A percentile compares a stretch with the other conserved stretches of the same genome.
Conservation (phyloP, 2,113 vertebrate species). For the Muntiacus muntjak region DNA sequence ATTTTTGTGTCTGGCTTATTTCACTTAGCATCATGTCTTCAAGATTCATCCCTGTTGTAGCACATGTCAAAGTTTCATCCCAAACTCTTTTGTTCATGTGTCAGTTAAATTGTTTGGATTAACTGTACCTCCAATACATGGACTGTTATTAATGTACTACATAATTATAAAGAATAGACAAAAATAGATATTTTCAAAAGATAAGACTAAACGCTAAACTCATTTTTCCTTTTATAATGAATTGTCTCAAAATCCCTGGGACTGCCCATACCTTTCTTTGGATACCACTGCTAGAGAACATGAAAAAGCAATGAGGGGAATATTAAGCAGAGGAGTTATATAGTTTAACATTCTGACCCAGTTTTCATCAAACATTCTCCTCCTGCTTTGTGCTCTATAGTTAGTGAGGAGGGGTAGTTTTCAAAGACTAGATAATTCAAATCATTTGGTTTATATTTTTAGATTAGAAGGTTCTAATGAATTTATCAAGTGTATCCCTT, state of each 20-base stretch:
- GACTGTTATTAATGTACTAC: background rate
- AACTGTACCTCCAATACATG: background rate
- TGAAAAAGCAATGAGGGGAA: background rate
- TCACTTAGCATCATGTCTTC: background rate
- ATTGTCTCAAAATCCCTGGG: background rate
- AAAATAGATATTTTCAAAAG: background rate
- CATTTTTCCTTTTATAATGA: background rate
- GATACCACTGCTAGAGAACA: background rate
- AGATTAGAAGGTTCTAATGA: background rate
- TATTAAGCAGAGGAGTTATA: background rate
- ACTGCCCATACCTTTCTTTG: background rate
- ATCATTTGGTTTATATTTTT: background rate
- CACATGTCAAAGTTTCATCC: background rate
- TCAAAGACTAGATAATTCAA: background rate
- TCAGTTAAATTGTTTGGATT: background rate
- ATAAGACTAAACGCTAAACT: background rate
- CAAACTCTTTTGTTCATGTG: background rate
- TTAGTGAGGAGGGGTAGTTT: background rate
- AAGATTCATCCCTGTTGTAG: background rate
- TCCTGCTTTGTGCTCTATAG: background rate
- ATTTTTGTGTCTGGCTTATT: background rate
- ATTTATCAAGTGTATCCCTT: background rate
- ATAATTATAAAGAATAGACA: background rate
- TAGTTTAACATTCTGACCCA: background rate
- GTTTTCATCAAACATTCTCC: background rate